phyloP scores from a whole-genome alignment of 2,113 vertebrate species.

The Chiloscyllium plagiosum region DNA sequence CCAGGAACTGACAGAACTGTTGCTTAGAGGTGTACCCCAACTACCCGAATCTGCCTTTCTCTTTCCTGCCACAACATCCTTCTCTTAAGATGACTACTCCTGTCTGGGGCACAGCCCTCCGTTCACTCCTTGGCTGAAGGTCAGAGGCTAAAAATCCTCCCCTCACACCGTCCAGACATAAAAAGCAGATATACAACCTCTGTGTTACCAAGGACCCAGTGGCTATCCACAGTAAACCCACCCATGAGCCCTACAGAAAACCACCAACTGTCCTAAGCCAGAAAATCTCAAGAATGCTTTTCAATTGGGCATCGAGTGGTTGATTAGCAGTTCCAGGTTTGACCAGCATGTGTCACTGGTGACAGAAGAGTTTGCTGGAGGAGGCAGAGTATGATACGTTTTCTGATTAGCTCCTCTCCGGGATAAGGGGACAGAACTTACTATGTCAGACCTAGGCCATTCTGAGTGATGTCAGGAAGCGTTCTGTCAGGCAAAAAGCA shows the following conservation, averaged over 20 bases:
- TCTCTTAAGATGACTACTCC: background rate
- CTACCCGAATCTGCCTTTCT: background rate
- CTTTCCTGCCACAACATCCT: background rate
- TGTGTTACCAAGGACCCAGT: background rate
- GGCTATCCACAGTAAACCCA: background rate
- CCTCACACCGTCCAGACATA: too few relatives aligned
- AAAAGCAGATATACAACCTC: background rate
- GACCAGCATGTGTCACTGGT: background rate
- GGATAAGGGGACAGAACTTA: background rate
- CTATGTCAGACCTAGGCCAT: background rate
- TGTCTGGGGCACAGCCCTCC: background rate
- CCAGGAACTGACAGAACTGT: too few relatives aligned
- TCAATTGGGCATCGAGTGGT: too few relatives aligned
- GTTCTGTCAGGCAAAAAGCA: too few relatives aligned
- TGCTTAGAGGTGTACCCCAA: too few relatives aligned
- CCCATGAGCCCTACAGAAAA: background rate
- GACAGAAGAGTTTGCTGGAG: background rate
- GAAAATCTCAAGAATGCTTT: too few relatives aligned
- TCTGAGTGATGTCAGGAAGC: too few relatives aligned
- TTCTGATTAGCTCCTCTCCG: too few relatives aligned
- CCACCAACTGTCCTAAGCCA: background rate
- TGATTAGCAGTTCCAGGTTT: too few relatives aligned
- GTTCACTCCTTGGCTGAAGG: background rate
- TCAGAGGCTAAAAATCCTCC: background rate
- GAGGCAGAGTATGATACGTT: background rate